Evolutionary conservation across 2,888 invertebrate genomes (phyloP), one percentile per base, ranked within the genome.

Genomic region (Anodontia alba): DNA sequence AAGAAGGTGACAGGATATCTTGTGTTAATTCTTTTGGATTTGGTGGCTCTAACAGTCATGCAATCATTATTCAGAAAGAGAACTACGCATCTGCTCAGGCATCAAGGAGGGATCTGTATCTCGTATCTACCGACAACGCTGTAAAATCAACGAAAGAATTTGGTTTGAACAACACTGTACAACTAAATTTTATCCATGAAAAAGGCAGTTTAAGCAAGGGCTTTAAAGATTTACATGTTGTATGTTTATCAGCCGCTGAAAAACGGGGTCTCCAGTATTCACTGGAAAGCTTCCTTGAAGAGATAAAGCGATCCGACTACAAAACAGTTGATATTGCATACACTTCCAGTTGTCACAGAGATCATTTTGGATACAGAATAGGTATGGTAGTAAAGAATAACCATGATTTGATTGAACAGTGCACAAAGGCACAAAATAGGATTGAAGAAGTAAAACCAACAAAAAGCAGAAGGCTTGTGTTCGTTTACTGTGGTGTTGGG

Each of bases 401-500:
- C 20, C n/a, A 43, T 42, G 54, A 54, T 10, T 26, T 54, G 23
- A 54, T 54, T 54, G 54, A 54, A 8, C 23, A 54, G 26, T 54
- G 23, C 23, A 54, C 15, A 5, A 23, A 54, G 15, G 23, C 54
- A 26, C 12, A 26, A 2, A 15, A 26, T 1, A 23, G 26, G 5
- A 54, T 54, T 54, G 51, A 54, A 38, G 15, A 20, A 1, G 8
- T 70, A 23, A 36, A 66, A 36, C 29, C 38, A n/a, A 12, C 38
- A 15, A 43, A 29, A 31, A 66, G 5, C n/a, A 17, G 15, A 7
- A 66, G 79, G 0, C 42, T 90, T 10, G 73, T 90, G 5, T 92
- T 90, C 72, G 90, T 91, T 5, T 92, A 88, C 73, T 86, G 90
- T 82, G 92, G 92, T 1, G 90, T 91, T 72, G 92, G 92, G 10